Evolutionary conservation across 2,888 invertebrate genomes (phyloP).

Genomic region (Zootermopsis nevadensis): DNA sequence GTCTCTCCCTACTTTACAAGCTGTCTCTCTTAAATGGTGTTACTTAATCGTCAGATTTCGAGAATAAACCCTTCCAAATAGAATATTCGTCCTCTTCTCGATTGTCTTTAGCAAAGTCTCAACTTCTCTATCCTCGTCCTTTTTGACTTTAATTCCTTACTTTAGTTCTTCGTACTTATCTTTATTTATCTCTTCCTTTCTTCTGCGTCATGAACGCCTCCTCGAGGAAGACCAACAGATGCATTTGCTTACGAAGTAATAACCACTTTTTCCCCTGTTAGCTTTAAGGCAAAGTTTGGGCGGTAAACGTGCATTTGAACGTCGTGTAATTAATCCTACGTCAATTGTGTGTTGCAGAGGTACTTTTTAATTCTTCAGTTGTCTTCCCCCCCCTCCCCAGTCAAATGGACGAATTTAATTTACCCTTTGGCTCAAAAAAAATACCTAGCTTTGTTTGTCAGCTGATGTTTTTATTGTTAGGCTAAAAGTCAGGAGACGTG

Average conservation of each 20-base stretch:
- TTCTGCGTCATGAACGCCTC: not conserved
- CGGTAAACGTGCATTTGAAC: conserved; percentile 6
- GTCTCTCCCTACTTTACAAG: not conserved
- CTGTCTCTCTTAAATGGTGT: not conserved
- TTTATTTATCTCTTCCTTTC: too few relatives aligned
- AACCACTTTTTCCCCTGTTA: not conserved
- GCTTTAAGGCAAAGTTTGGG: conserved; percentile 8
- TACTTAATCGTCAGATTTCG: too few relatives aligned
- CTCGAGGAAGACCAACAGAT: not conserved
- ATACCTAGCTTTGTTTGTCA: not conserved
- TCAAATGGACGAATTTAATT: conserved; percentile 39
- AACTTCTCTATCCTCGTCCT: too few relatives aligned
- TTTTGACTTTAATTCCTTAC: too few relatives aligned
- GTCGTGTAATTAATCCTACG: conserved; percentile 31
- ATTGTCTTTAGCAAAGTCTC: too few relatives aligned
- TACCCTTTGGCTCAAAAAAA: conserved; percentile 14
- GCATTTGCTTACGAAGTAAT: not conserved
- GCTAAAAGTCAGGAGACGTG: too few relatives aligned
- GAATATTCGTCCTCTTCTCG: too few relatives aligned
- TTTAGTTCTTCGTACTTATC: too few relatives aligned
- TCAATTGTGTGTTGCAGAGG: conserved; percentile 27
- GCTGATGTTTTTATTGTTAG: conserved; percentile 32
- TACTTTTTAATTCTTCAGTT: conserved; percentile 31
- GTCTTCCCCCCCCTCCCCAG: conserved; percentile 20
- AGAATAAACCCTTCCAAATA: too few relatives aligned